Base-by-base conservation (phyloP, 1,140 invertebrate species). In the Pachypeltis micranthus region DNA sequence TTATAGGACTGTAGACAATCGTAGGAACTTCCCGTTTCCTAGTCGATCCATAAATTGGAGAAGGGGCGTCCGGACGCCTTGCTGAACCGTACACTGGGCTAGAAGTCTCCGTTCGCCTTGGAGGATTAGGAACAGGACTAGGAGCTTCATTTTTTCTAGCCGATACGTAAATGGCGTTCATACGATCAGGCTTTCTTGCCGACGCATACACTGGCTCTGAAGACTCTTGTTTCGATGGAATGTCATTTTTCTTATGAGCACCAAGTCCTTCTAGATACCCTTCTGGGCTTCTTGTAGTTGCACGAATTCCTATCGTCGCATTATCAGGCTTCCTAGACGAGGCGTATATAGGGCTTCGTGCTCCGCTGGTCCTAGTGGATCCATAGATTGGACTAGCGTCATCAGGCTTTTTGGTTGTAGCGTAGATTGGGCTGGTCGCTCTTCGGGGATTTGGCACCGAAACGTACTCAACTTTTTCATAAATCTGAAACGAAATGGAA, bases 401-500 rank as follows among this genome's bases (percentile, higher is more conserved):
- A 21, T 10, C 23, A 21, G 47, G 47, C 47, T 51, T 21, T 51
- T 51, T 51, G 4, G 10, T 51, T 4, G 21, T 4, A 21, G 12
- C 21, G 23, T 21, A 21, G 3, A 51, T 21, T 21, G 47, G 47
- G 19, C 47, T 51, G 19, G 21, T 3, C 23, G 12, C 47, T 51
- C 47, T 10, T 21, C 47, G 7, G 4, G 47, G 47, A 4, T 10
- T 16, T 4, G 47, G 47, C 47, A 51, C 47, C 4, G 47, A 21
- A 21, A 51, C 47, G 23, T 51, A 51, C 47, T 51, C 47, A 21
- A 51, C 47, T 21, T 51, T 51, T 51, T 51, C 47, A 21, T 51
- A 51, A 51, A 51, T 51, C 47, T 51, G 47, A 51, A 51, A 51
- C 10, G n/a, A n/a, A n/a, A n/a, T n/a, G n/a, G n/a, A n/a, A n/a